Evolutionary conservation across 2,888 invertebrate species (phyloP).

Genomic region (Folsomia manolachei): DNA sequence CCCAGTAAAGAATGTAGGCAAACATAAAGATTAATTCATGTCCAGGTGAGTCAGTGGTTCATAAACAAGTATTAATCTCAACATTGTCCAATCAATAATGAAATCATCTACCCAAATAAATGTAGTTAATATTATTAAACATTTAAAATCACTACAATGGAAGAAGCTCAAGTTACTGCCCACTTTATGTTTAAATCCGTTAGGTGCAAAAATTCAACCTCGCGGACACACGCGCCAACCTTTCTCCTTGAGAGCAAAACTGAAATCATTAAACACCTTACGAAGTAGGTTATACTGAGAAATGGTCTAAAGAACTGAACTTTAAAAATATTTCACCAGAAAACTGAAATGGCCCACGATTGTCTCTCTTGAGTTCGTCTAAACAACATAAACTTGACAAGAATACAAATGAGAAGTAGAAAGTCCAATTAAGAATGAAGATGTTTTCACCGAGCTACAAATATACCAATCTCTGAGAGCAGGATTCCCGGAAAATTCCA

Average conservation of each 20-base stretch:
- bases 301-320: background rate
- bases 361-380: too few relatives aligned
- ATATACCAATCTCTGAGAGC: too few relatives aligned
- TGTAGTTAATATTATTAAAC: background rate
- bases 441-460: too few relatives aligned
- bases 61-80: background rate
- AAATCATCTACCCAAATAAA: background rate
- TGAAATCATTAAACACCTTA: too few relatives aligned
- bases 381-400: too few relatives aligned
- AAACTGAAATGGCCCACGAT: background rate
- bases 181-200: background rate
- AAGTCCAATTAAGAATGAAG: too few relatives aligned
- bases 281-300: too few relatives aligned
- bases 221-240: background rate
- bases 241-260: background rate
- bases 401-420: too few relatives aligned
- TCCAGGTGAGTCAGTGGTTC: background rate
- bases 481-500: too few relatives aligned
- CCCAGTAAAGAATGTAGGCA: background rate
- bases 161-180: background rate
- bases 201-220: background rate
- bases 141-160: too few relatives aligned
- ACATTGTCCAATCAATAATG: background rate
- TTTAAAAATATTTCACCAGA: background rate
- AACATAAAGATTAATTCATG: background rate